phyloP scores from a whole-genome alignment of 1,140 invertebrate genomes.

The Homalodisca vitripennis region DNA sequence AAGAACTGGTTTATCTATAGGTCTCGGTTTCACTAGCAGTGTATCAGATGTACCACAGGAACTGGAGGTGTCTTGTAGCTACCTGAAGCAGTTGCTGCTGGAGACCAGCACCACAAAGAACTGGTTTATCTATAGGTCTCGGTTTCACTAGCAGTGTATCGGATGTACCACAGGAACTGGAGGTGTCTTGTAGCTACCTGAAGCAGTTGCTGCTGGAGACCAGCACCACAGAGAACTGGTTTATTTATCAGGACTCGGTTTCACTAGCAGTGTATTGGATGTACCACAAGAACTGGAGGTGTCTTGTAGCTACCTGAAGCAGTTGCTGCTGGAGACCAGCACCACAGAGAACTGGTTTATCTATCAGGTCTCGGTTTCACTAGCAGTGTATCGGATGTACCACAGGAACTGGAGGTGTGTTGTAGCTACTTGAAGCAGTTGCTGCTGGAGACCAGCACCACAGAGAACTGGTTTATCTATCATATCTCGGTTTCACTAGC shows the following conservation, averaged over 20 bases:
- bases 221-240: not conserved
- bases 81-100: conserved; percentile 7
- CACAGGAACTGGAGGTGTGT: conserved; percentile 2
- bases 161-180: conserved; percentile 10
- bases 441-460: not conserved
- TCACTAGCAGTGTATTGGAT: too few species aligned
- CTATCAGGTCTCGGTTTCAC: too few species aligned
- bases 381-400: too few species aligned
- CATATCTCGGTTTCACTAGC: too few species aligned
- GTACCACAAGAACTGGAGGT: conserved; percentile 9
- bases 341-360: not conserved
- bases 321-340: conserved; percentile 3
- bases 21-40: too few species aligned
- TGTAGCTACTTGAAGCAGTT: conserved; percentile 6
- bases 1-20: too few species aligned
- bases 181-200: conserved; percentile 2
- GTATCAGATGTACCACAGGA: too few species aligned
- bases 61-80: conserved; percentile 1
- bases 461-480: too few species aligned
- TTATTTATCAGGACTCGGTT: too few species aligned
- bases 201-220: conserved; percentile 7
- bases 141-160: too few species aligned
- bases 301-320: conserved; percentile 2
- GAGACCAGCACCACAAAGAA: not conserved
- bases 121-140: too few species aligned